phyloP scores from a whole-genome alignment of 2,113 vertebrate genomes.

The Sapajus apella region DNA sequence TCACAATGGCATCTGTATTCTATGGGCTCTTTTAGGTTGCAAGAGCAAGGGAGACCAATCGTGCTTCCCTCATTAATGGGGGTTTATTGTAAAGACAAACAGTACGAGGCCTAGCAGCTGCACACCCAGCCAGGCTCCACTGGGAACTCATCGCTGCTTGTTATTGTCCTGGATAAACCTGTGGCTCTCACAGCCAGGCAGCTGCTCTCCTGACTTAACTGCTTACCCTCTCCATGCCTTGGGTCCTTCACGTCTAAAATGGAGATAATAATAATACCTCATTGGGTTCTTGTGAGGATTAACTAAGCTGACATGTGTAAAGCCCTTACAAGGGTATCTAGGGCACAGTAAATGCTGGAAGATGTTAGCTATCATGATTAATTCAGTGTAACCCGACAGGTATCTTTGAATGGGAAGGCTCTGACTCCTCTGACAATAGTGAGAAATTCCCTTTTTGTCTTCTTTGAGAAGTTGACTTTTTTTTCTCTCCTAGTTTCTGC shows the following conservation, averaged over 20 bases:
- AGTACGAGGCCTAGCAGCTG: conserved; percentile 63
- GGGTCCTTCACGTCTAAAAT: conserved; percentile 30
- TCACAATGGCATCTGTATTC: conserved; percentile 71
- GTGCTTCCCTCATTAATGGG: conserved; percentile 53
- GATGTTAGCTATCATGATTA: conserved; percentile 9
- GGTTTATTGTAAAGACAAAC: conserved; percentile 64
- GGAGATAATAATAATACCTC: conserved; percentile 26
- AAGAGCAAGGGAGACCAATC: conserved; percentile 48
- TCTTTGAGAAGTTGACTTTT: background rate
- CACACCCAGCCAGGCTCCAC: conserved; percentile 43
- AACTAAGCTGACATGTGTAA: conserved; percentile 36
- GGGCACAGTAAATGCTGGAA: background rate
- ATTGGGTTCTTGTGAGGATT: conserved; percentile 45
- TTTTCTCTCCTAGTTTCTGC: background rate
- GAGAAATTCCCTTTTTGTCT: background rate
- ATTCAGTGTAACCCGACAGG: background rate
- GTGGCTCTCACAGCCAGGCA: conserved; percentile 41
- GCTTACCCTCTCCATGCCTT: conserved; percentile 6
- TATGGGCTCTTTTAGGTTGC: conserved; percentile 75
- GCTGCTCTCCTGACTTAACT: conserved; percentile 66
- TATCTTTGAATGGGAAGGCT: background rate
- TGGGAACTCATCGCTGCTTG: background rate
- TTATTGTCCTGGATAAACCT: conserved; percentile 57
- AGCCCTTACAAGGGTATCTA: conserved; percentile 28
- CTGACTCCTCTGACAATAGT: background rate